Conservation (phyloP, 2,797 vertebrate species). For the Phataginus tetradactyla region DNA sequence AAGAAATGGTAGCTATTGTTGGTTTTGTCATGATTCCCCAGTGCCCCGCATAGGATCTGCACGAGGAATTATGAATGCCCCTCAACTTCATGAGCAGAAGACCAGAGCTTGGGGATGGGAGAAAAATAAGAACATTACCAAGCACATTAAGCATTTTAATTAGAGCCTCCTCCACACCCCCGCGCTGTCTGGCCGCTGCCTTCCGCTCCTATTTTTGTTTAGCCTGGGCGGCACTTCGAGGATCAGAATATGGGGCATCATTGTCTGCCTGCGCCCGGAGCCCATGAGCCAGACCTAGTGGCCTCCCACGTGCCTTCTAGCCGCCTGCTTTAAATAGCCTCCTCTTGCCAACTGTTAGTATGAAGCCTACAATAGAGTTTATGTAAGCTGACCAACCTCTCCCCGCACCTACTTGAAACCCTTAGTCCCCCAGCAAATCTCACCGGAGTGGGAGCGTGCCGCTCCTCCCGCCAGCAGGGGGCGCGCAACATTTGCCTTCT, state of each 20-base stretch:
- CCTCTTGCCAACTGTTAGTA: background rate
- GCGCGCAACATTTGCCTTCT: background rate
- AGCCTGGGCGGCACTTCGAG: background rate
- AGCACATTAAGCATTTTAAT: constrained; percentile 35
- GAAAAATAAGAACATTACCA: background rate
- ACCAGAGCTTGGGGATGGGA: background rate
- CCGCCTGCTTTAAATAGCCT: constrained; percentile 50
- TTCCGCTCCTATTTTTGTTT: constrained; percentile 7
- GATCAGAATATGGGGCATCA: constrained; percentile 38
- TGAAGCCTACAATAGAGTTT: background rate
- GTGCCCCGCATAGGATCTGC: background rate
- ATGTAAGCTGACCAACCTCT: background rate
- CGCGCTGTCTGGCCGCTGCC: background rate
- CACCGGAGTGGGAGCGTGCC: background rate
- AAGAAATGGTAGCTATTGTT: background rate
- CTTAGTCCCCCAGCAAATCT: background rate
- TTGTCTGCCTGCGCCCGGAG: background rate
- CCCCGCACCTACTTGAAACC: background rate
- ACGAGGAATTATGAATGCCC: constrained; percentile 18
- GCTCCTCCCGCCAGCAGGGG: background rate
- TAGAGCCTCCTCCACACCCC: background rate
- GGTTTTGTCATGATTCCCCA: background rate
- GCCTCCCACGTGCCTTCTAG: background rate
- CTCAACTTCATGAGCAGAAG: constrained; percentile 11
- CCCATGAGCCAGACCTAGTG: background rate